phyloP scores from a whole-genome alignment of 2,797 vertebrate species.

The Oreochromis grahami region DNA sequence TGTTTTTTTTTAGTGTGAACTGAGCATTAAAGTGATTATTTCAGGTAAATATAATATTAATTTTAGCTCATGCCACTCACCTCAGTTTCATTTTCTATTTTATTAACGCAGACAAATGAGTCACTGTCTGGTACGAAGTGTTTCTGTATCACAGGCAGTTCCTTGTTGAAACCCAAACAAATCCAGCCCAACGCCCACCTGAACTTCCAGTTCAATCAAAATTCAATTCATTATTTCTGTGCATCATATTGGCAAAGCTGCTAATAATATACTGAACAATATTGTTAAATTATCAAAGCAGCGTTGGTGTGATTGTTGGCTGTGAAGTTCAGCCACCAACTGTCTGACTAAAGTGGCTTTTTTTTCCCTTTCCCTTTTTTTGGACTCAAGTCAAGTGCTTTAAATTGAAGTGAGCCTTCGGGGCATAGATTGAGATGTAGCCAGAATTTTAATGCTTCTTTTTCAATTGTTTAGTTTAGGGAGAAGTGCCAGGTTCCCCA shows the following conservation, averaged over 20 bases:
- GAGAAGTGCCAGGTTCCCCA: conserved; percentile 39
- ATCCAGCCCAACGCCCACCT: conserved; percentile 40
- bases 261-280: conserved; percentile 39
- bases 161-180: conserved; percentile 30
- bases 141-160: not conserved
- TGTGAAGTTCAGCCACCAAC: conserved; percentile 32
- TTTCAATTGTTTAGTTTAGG: conserved; percentile 53
- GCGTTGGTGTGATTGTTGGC: conserved; percentile 18
- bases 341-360: conserved; percentile 27
- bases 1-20: not conserved
- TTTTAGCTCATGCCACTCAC: not conserved
- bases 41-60: not conserved
- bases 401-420: conserved; percentile 55
- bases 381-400: conserved; percentile 56
- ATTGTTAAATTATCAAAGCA: conserved; percentile 48
- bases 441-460: conserved; percentile 59
- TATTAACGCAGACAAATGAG: conserved; percentile 9
- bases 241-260: conserved; percentile 22
- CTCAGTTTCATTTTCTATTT: not conserved
- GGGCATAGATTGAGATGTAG: conserved; percentile 57
- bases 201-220: conserved; percentile 32
- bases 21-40: not conserved
- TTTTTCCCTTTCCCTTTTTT: not conserved
- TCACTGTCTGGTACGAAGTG: conserved; percentile 9
- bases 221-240: conserved; percentile 18